A percentile compares a stretch with the other conserved stretches of the same genome.
phyloP scores from a whole-genome alignment of 2,797 vertebrate species.

The Pangasius macronema region DNA sequence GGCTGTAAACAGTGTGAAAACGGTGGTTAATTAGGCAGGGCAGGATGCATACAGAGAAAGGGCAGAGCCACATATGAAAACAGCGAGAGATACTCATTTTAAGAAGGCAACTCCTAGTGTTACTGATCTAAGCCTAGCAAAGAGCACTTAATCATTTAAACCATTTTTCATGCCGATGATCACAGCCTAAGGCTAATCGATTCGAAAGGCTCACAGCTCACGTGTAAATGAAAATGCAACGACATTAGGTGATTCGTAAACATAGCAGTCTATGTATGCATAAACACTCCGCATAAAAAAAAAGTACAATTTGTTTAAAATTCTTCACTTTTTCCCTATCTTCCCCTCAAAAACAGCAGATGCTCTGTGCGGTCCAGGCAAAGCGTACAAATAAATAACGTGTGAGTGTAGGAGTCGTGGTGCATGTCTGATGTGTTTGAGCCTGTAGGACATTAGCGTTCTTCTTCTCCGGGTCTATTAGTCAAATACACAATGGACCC shows the following conservation, averaged over 20 bases:
- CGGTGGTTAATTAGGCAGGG: constrained; percentile 72
- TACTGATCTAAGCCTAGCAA: constrained; percentile 1
- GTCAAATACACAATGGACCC: constrained; percentile 29
- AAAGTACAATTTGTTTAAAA: not conserved
- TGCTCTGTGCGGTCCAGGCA: constrained; percentile 8
- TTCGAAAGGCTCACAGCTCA: constrained; percentile 16
- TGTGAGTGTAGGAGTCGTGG: constrained; percentile 16
- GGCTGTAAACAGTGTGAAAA: constrained; percentile 33
- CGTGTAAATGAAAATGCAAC: constrained; percentile 17
- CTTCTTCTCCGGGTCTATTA: constrained; percentile 28
- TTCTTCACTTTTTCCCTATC: not conserved
- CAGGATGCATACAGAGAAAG: constrained; percentile 13
- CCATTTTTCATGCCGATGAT: constrained; percentile 7
- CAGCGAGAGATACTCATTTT: not conserved
- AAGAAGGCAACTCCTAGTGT: constrained; percentile 5
- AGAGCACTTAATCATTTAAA: constrained; percentile 15
- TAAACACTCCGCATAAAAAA: not conserved
- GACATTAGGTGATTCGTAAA: not conserved
- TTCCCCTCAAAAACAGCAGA: not conserved
- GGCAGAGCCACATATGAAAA: constrained; percentile 9
- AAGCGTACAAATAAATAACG: constrained; percentile 22
- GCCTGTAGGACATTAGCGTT: constrained; percentile 30
- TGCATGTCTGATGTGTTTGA: constrained; percentile 28
- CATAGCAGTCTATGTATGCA: not conserved
- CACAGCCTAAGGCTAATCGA: constrained; percentile 25